Base-by-base conservation (phyloP, 23 tunicate species). In the Halocynthia roretzi region DNA sequence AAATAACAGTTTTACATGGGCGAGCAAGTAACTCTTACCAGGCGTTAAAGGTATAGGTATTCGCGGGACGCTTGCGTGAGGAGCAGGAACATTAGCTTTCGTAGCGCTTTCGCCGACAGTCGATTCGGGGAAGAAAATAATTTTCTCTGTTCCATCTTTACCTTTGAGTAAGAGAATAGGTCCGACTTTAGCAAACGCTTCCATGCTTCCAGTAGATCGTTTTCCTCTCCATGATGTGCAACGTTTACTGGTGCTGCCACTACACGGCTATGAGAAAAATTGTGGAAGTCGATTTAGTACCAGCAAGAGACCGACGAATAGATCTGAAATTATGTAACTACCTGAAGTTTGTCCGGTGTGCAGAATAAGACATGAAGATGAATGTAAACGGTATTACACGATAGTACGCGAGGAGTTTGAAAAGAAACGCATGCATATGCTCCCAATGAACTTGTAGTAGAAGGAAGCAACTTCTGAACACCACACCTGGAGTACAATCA, bases 291-390 rank as follows among this genome's bases (percentile, higher is more conserved):
- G 60, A 5, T 19, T 51, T 4, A 10, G 4, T 31, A 31, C 44
- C 1, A 31, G 44, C 44, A 31, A 31, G 44, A n/a, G n/a, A n/a
- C n/a, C n/a, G n/a, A n/a, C n/a, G n/a, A n/a, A n/a, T n/a, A n/a
- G n/a, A n/a, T n/a, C n/a, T n/a, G n/a, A n/a, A n/a, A n/a, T n/a
- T 65, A 8, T 65, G 61, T 17, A 5, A 6, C 5, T 56, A 75
- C 80, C 66, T 75, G 80, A 50, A 75, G 60, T n/a, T 75, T 67
- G n/a, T 53, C 61, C 8, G 65, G 51, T 21, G 50, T 17, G 71
- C 81, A 77, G 12, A 77, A 7, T 49, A 44, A 40, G 50, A 77
- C 22, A 0, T 51, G 56, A 15, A 62, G 23, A 54, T 77, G 81
- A 10, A 77, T 77, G 5, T 77, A 77, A 5, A 62, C 50, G 31